Conservation (phyloP, 2,888 invertebrate species). For the Octonoba sinensis region DNA sequence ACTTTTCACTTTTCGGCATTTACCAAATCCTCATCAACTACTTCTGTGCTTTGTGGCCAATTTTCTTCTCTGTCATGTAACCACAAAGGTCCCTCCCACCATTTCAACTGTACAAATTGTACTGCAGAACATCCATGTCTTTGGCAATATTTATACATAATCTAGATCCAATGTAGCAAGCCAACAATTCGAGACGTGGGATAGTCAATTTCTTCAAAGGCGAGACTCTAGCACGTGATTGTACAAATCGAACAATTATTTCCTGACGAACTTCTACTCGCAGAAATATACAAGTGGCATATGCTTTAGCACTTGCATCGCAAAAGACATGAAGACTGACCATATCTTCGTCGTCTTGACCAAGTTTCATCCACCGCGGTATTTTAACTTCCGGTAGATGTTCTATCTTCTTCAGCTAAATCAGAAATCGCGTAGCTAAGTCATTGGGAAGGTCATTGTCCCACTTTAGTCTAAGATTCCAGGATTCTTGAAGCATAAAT, state of each 20-base stretch:
- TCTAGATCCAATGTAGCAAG: background rate
- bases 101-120: background rate
- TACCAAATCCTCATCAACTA: background rate
- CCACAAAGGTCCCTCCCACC: slow-evolving; percentile 20
- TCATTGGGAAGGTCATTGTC: background rate
- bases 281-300: slow-evolving; percentile 10
- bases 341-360: background rate
- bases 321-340: slow-evolving; percentile 16
- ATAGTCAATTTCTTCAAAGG: too few relatives aligned
- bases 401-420: background rate
- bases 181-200: too few relatives aligned
- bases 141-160: background rate
- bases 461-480: background rate
- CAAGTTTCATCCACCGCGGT: background rate
- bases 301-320: slow-evolving; percentile 7
- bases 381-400: background rate
- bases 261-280: background rate
- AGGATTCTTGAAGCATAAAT: slow-evolving; percentile 15
- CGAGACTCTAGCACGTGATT: background rate
- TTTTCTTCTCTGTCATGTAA: background rate
- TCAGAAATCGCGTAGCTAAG: background rate
- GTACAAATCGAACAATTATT: background rate
- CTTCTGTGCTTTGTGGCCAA: background rate
- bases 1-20: background rate
- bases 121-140: background rate